These are phyloP conservation scores for Zaprionus gabonicus DNA, from an alignment of 1,140 invertebrate genomes.

Conservation along the genomic window DNA sequence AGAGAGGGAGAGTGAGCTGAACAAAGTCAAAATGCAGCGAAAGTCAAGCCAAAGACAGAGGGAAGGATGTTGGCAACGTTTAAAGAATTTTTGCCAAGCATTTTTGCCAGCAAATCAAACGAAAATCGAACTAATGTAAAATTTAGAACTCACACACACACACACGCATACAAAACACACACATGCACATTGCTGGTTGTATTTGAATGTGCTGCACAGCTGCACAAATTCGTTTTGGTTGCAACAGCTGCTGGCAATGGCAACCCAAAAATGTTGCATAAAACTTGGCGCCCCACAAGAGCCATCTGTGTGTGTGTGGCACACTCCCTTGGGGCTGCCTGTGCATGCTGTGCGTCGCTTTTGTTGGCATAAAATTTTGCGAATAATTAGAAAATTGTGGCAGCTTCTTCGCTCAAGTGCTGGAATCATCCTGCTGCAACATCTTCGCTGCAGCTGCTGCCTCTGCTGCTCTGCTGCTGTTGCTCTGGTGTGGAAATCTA, in stretches of 20 bases:
- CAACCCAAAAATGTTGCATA: conserved; percentile 70
- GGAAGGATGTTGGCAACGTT: conserved; percentile 40
- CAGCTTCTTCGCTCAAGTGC: conserved; percentile 57
- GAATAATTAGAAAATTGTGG: conserved; percentile 83
- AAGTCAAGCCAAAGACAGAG: not conserved
- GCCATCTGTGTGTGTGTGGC: conserved; percentile 1
- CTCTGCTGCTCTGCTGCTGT: conserved; percentile 6
- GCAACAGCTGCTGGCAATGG: conserved; percentile 59
- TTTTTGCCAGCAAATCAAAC: conserved; percentile 70
- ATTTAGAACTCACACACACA: conserved; percentile 51
- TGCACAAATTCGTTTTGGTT: conserved; percentile 61
- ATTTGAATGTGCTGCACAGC: conserved; percentile 46
- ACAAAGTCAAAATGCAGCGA: not conserved
- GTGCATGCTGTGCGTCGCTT: conserved; percentile 48
- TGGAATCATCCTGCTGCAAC: conserved; percentile 36
- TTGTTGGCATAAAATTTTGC: conserved; percentile 82
- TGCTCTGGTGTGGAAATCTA: conserved; percentile 52
- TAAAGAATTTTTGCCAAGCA: conserved; percentile 61
- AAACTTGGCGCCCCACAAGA: conserved; percentile 57
- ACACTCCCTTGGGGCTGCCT: conserved; percentile 16
- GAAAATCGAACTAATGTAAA: conserved; percentile 79
- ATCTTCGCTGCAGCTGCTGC: conserved; percentile 46
- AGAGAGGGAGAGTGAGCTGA: not conserved
- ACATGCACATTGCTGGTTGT: conserved; percentile 2
- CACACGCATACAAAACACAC: conserved; percentile 11